Evolutionary conservation across 2,113 vertebrate species (phyloP).

Genomic region (Varanus salvator): DNA sequence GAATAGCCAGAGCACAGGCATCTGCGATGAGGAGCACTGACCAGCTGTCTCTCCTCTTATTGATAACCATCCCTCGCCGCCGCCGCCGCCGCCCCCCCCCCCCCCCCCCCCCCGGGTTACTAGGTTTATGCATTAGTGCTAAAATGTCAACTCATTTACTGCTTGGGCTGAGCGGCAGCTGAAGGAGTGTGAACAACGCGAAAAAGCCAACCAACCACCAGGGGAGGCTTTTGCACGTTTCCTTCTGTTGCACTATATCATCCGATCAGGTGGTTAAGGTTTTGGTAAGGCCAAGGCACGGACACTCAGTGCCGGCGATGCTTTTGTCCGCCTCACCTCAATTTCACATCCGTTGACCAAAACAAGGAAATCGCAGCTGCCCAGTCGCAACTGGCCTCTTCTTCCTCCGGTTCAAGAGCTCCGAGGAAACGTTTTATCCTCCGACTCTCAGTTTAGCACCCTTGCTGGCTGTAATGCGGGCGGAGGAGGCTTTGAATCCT

Average conservation of each 20-base stretch:
- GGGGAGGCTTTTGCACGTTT: neutral
- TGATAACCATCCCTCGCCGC: neutral
- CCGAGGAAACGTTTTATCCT: neutral
- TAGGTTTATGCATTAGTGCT: neutral
- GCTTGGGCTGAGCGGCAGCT: neutral
- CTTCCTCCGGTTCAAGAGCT: too few relatives aligned
- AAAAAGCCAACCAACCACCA: neutral
- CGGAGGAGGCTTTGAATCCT: neutral
- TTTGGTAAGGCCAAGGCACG: too few relatives aligned
- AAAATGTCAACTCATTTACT: neutral
- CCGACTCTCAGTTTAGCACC: neutral
- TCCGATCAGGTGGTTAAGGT: neutral
- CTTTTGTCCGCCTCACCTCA: neutral
- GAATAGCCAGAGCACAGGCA: neutral
- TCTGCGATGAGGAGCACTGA: neutral
- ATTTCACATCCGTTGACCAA: neutral
- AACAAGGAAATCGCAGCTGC: too few relatives aligned
- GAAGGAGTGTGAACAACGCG: neutral
- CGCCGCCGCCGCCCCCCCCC: neutral
- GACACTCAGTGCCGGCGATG: neutral
- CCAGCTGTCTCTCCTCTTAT: neutral
- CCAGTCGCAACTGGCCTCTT: neutral
- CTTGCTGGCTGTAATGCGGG: neutral
- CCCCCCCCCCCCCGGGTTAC: neutral
- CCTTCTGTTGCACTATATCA: neutral